Evolutionary conservation across 2,797 vertebrate species (phyloP), one percentile per base, ranked within the genome.

Genomic region (Diglossa cyanea): DNA sequence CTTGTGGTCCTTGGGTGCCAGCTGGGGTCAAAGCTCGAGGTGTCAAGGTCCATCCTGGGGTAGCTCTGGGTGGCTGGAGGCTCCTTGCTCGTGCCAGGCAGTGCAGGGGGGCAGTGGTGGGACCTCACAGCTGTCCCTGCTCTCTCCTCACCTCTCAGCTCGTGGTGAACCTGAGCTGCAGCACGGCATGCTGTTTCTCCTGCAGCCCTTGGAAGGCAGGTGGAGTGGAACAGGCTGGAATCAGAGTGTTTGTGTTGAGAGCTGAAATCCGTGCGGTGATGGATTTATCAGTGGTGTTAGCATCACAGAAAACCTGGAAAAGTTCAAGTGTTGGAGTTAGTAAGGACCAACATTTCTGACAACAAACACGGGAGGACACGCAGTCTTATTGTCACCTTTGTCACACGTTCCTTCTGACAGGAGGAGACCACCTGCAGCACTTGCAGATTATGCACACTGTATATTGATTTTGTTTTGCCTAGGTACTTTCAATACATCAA

Each of bases 91-190:
- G 0, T 48, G 37, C 13, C 5, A 1, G 37, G 53, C n/a, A 26
- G 50, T 5, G 61, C 48, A 30, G 37, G 65, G 54, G 47, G 53
- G 37, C 13, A 4, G n/a, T 18, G 45, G 2, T 31, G 71, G 74
- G 31, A 1, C 10, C 4, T 0, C 8, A 23, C 13, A 13, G 61
- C 18, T n/a, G 45, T 20, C 63, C 20, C 44, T 4, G 5, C 58
- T 55, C 33, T 12, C 47, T 37, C 25, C 24, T 1, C 13, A 9
- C 65, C 19, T 47, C 58, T 25, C 16, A 2, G 10, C 35, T 68
- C 1, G 0, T 2, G 30, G 2, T 11, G 30, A 25, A 3, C 31
- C 17, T 9, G 60, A 26, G 45, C 61, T 28, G 2, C 31, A 30
- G 55, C 7, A 1, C 2, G 1, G 39, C n/a, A 6, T 13, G 48